phyloP scores from a whole-genome alignment of 92 coral and sea anemone genomes.

The Virgularia gustaviana region DNA sequence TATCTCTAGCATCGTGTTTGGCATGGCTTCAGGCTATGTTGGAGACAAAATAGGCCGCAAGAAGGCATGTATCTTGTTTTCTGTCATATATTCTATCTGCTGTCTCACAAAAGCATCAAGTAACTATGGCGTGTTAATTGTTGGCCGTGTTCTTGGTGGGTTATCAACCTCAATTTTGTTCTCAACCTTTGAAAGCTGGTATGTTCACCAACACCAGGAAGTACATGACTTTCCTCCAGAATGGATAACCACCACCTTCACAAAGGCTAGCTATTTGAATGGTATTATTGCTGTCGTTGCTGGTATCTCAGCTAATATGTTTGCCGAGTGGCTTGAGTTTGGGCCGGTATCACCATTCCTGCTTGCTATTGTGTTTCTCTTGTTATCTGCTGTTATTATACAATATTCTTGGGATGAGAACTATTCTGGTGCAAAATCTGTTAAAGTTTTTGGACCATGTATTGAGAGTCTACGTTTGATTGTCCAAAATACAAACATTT shows the following conservation, averaged over 20 bases:
- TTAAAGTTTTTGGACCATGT: constrained; percentile 72
- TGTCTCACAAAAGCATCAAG: constrained; percentile 87
- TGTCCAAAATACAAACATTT: constrained; percentile 66
- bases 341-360: constrained; percentile 97
- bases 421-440: constrained; percentile 79
- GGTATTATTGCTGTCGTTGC: constrained; percentile 82
- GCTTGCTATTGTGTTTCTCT: constrained; percentile 84
- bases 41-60: constrained; percentile 86
- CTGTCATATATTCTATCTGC: constrained; percentile 80
- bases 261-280: constrained; percentile 88
- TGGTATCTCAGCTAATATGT: constrained; percentile 74
- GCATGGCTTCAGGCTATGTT: constrained; percentile 83
- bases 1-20: constrained; percentile 87
- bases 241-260: constrained; percentile 87
- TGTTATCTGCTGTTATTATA: constrained; percentile 68
- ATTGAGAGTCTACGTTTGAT: constrained; percentile 87
- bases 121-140: constrained; percentile 73
- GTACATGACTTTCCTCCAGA: constrained; percentile 86
- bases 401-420: constrained; percentile 91
- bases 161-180: constrained; percentile 87
- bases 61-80: constrained; percentile 84
- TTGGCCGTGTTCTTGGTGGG: constrained; percentile 89
- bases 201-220: constrained; percentile 90
- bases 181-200: constrained; percentile 96
- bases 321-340: constrained; percentile 84